Evolutionary conservation across 2,797 vertebrate species (phyloP), one percentile per base, ranked within the genome.

Genomic region (Gadopsis bispinosus): DNA sequence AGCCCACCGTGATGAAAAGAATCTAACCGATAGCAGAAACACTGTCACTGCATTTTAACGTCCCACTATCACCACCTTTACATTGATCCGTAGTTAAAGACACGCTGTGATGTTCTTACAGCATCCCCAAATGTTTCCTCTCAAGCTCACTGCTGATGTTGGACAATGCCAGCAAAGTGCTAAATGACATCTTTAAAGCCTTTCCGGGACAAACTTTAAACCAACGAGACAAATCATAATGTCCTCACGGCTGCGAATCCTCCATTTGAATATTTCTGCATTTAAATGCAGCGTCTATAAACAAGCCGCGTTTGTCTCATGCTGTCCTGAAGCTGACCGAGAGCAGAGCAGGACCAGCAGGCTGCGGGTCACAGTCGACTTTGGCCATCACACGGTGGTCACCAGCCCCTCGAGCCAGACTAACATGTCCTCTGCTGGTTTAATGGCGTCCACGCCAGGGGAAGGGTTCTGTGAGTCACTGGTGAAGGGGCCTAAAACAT

Each of bases 311-410:
- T 10, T 63, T 59, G 39, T 67, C 41, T 67, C 54, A 56, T 12
- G 5, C 35, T 64, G 69, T 61, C 74, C 58, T 67, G 61, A 62
- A 81, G 73, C 67, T 31, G 60, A 50, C 16, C n/a, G 19, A 55
- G 31, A 50, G 11, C 41, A 39, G 17, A 73, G 62, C 62, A 73
- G 72, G 71, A 55, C 50, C 75, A 80, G 48, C 83, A 41, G 22
- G 73, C 77, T 58, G 55, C 70, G 56, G 87, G 84, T 77, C 72
- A 64, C 64, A 16, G 41, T 12, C 19, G 77, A 89, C 87, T 88
- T 81, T 90, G 68, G 73, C 76, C 81, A 20, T 64, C 59, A 45
- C 41, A 31, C 7, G 41, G 61, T 62, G 41, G 61, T 62, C 69
- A 72, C 45, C 74, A 33, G 43, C 22, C 70, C 83, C 80, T 60